These are phyloP conservation scores for Vulpes ferrilata DNA, from an alignment of 2,113 vertebrate species.

Conservation along the genomic window DNA sequence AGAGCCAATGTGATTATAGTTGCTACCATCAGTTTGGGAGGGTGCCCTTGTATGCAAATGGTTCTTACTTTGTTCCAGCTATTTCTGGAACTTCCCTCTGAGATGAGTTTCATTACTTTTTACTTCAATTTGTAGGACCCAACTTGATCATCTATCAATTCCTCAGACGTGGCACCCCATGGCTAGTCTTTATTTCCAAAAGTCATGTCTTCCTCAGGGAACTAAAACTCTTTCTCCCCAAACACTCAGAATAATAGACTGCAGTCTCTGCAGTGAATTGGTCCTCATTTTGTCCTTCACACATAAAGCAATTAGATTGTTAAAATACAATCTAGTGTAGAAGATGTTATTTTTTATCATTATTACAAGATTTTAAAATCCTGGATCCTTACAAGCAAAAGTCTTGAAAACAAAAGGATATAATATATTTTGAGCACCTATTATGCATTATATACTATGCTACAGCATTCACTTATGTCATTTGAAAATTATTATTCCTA, in stretches of 20 bases:
- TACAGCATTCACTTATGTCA: neutral
- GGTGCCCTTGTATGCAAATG: neutral
- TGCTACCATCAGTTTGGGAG: neutral
- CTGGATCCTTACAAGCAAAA: neutral
- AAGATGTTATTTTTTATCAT: neutral
- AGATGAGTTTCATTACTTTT: slow-evolving; percentile 23
- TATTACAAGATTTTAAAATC: neutral
- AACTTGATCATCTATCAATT: slow-evolving; percentile 34
- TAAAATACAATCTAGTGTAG: neutral
- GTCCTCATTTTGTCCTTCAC: slow-evolving; percentile 38
- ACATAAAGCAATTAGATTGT: slow-evolving; percentile 29
- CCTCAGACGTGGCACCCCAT: neutral
- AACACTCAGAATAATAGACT: slow-evolving; percentile 49
- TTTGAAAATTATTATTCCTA: neutral
- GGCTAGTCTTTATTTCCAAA: slow-evolving; percentile 67
- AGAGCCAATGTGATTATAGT: neutral
- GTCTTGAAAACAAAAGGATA: neutral
- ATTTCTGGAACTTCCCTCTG: slow-evolving; percentile 38
- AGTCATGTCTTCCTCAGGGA: slow-evolving; percentile 53
- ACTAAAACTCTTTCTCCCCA: neutral
- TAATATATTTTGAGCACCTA: neutral
- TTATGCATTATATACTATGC: neutral
- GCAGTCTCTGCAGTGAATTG: neutral
- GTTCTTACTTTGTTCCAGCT: neutral
- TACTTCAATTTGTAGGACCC: slow-evolving; percentile 31